Evolutionary conservation across 2,113 vertebrate genomes (phyloP).

Genomic region (Dendrocopos noguchii): DNA sequence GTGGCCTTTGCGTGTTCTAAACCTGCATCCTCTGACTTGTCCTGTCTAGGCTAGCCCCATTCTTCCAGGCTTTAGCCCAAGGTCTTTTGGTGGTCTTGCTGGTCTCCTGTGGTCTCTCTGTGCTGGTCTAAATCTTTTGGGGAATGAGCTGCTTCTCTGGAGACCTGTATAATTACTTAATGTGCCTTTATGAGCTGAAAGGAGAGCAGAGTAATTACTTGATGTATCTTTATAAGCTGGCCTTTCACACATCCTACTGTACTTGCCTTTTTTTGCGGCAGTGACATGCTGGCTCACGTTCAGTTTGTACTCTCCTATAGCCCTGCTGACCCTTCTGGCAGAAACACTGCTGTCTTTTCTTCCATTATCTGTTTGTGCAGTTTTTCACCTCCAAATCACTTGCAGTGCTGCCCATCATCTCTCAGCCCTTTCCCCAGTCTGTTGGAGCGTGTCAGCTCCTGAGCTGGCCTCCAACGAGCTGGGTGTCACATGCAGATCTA

Average conservation of each 20-base stretch:
- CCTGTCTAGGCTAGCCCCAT: not conserved
- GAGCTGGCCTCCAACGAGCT: not conserved
- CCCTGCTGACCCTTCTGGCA: not conserved
- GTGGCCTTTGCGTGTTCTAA: conserved; percentile 1
- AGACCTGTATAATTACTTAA: not conserved
- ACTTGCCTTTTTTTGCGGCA: not conserved
- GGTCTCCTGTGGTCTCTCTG: not conserved
- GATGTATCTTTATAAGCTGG: not conserved
- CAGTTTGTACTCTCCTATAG: not conserved
- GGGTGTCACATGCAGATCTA: not conserved
- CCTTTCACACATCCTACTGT: not conserved
- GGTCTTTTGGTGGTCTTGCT: not conserved
- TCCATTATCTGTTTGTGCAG: not conserved
- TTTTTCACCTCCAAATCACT: not conserved
- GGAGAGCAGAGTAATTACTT: not conserved
- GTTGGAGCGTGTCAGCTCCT: not conserved
- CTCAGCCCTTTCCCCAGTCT: not conserved
- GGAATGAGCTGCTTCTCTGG: not conserved
- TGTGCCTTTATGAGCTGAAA: not conserved
- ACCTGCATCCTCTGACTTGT: not conserved
- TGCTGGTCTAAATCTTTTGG: not conserved
- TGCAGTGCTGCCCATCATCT: not conserved
- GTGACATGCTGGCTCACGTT: not conserved
- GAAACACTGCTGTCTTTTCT: not conserved
- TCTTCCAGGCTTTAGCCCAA: not conserved